Percentiles rank a stretch among this genome's conserved stretches.
Conservation (phyloP, 2,888 invertebrate genomes). For the Agrotis ipsilon region DNA sequence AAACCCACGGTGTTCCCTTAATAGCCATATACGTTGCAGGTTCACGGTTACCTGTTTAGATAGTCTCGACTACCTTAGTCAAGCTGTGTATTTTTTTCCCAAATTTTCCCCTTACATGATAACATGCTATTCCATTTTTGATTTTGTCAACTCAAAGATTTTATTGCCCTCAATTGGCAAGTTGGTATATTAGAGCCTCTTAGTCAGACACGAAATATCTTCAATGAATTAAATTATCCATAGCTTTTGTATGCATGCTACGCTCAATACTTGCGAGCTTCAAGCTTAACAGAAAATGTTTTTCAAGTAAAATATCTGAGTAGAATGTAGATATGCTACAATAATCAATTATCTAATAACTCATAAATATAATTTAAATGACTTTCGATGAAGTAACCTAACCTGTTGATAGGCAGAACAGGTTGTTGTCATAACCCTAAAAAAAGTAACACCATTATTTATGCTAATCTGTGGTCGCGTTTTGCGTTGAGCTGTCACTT, state of each 20-base stretch:
- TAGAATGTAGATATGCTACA: too few species aligned
- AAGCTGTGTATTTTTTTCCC: too few species aligned
- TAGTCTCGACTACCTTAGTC: too few species aligned
- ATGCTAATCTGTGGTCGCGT: slow-evolving; percentile 45
- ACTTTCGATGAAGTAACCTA: slow-evolving; percentile 28
- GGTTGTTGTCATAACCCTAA: slow-evolving; percentile 38
- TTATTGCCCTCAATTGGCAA: too few species aligned
- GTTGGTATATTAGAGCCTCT: background rate
- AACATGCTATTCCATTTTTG: too few species aligned
- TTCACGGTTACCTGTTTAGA: too few species aligned
- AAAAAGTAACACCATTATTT: slow-evolving; percentile 26
- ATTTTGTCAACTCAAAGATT: too few species aligned
- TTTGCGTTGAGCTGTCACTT: slow-evolving; percentile 54
- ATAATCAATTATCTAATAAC: slow-evolving; percentile 13
- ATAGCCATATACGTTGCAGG: too few species aligned
- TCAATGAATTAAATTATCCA: background rate
- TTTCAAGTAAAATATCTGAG: background rate
- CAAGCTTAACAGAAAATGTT: background rate
- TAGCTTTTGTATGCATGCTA: background rate
- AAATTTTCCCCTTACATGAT: too few species aligned
- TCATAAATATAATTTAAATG: slow-evolving; percentile 40
- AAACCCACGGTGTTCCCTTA: too few species aligned
- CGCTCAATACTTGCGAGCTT: background rate
- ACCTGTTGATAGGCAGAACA: slow-evolving; percentile 26
- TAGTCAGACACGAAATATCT: background rate